These are phyloP conservation scores for Macropis europaea DNA, from an alignment of 2,888 invertebrate genomes.

Conservation along the genomic window DNA sequence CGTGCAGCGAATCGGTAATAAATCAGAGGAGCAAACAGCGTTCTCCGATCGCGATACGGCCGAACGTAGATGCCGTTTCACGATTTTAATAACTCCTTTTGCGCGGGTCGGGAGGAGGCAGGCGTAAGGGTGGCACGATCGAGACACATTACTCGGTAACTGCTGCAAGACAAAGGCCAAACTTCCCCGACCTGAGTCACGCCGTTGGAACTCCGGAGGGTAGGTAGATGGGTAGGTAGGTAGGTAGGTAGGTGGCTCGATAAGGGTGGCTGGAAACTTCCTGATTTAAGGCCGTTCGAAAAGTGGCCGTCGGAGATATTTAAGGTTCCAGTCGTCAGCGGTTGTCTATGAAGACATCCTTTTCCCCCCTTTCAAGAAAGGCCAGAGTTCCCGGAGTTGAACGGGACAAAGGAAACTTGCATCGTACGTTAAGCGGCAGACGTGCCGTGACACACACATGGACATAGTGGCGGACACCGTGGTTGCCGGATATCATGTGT, in stretches of 20 bases:
- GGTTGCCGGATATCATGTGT: slow-evolving; percentile 32
- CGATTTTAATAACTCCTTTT: slow-evolving; percentile 29
- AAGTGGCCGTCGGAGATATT: slow-evolving; percentile 58
- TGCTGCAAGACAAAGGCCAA: slow-evolving; percentile 23
- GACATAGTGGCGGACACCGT: slow-evolving; percentile 29
- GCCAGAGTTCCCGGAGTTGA: slow-evolving; percentile 56
- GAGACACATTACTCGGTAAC: slow-evolving; percentile 2
- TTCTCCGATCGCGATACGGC: not conserved
- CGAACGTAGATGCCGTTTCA: not conserved
- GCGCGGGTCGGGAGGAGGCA: too few relatives aligned
- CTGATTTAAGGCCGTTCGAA: slow-evolving; percentile 56
- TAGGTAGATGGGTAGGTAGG: not conserved
- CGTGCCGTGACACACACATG: slow-evolving; percentile 67
- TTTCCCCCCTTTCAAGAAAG: not conserved
- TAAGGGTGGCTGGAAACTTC: slow-evolving; percentile 38
- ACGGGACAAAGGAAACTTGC: slow-evolving; percentile 75
- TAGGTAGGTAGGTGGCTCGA: not conserved
- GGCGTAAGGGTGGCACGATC: slow-evolving; percentile 17
- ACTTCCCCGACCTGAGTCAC: not conserved
- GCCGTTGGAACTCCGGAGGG: not conserved
- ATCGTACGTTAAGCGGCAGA: slow-evolving; percentile 73
- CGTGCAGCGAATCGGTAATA: not conserved
- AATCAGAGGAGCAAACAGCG: not conserved
- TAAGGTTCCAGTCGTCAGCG: slow-evolving; percentile 60
- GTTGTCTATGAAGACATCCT: slow-evolving; percentile 49